Conservation (phyloP, 2,888 invertebrate species). For the Onchidella celtica region DNA sequence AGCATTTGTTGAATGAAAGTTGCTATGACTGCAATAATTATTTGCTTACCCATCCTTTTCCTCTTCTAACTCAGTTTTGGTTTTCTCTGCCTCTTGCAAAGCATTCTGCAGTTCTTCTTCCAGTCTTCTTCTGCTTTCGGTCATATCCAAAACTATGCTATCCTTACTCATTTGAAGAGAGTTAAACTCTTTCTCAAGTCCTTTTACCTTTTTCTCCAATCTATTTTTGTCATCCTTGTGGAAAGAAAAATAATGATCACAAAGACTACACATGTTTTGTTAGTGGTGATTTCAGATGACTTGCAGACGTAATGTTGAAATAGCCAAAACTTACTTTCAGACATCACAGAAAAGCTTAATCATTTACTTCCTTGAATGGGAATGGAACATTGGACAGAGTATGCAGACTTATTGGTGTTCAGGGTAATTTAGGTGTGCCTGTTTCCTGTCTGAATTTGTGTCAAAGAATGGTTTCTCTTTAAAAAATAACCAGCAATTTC, state of each 20-base stretch:
- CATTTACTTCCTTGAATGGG: too few relatives aligned
- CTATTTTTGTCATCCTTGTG: slow-evolving; percentile 52
- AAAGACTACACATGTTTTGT: too few relatives aligned
- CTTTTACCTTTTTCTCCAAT: slow-evolving; percentile 39
- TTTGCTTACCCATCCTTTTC: slow-evolving; percentile 46
- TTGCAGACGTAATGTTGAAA: neutral
- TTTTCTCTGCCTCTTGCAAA: slow-evolving; percentile 52
- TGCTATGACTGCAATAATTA: too few relatives aligned
- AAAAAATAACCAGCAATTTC: too few relatives aligned
- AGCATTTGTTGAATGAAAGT: too few relatives aligned
- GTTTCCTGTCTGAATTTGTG: too few relatives aligned
- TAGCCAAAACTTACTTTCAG: neutral
- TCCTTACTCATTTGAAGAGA: slow-evolving; percentile 32
- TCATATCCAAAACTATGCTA: slow-evolving; percentile 14
- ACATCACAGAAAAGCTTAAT: too few relatives aligned
- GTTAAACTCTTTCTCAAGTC: slow-evolving; percentile 26
- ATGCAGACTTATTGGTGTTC: too few relatives aligned
- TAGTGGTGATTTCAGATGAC: neutral
- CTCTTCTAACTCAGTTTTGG: slow-evolving; percentile 52
- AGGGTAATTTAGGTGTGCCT: too few relatives aligned
- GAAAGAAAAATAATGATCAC: neutral
- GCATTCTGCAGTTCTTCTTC: slow-evolving; percentile 36
- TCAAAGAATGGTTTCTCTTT: too few relatives aligned
- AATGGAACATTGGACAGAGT: too few relatives aligned
- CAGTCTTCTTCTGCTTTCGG: slow-evolving; percentile 6